Evolutionary conservation across 2,888 invertebrate genomes (phyloP), one percentile per base, ranked within the genome.

Genomic region (Nowickia ferox): DNA sequence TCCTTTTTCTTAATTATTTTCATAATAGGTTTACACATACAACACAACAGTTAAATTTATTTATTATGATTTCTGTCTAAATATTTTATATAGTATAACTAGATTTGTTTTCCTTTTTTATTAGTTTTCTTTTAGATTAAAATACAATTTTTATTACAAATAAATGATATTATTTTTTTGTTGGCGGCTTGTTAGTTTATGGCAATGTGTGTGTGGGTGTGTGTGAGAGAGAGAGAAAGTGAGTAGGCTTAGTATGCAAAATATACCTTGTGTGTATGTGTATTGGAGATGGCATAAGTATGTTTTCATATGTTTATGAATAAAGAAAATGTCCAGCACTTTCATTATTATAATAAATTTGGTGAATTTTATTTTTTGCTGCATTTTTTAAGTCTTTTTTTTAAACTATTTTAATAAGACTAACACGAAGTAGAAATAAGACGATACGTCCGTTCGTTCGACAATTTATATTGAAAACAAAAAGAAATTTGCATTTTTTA

Each of bases 311-410:
- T 69, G 61, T 46, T 57, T 71, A 68, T 83, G 84, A 75, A 71
- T 85, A 87, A 89, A 90, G 91, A 92, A 92, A 92, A 92, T 92
- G 92, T 89, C 92, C 92, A 92, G 92, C 92, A 92, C 89, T 92
- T 92, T 92, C 85, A 69, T 78, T 84, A 68, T 83, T 17, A 53
- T 68, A 63, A 71, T 79, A 85, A 65, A 66, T 74, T 75, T 77
- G 4, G 53, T 80, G 59, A n/a, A 13, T 55, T 74, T 79, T 61
- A 17, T 44, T 68, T 53, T 75, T 68, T 63, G 89, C 88, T 88
- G 88, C 88, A 88, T 48, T 87, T 38, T 30, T 11, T 81, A 76
- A 65, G 46, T 63, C 79, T 46, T 81, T 84, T 68, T 38, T n/a
- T 11, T 61, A 11, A 11, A 8, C 17, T 59, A 2, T 59, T 38